phyloP scores from a whole-genome alignment of 2,888 invertebrate genomes.

The Cordilura impudica region DNA sequence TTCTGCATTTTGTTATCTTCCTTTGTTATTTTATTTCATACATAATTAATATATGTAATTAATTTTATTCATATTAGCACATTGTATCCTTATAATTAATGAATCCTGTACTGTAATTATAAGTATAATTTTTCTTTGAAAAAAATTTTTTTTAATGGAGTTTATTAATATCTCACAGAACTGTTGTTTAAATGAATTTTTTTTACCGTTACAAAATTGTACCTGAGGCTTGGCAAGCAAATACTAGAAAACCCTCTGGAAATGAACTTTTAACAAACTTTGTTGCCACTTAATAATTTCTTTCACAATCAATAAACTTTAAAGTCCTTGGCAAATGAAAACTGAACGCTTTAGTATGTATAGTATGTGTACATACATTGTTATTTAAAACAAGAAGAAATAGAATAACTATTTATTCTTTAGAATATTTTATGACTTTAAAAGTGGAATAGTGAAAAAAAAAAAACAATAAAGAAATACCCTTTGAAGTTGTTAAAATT shows the following conservation, averaged over 20 bases:
- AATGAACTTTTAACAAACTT: slow-evolving; percentile 6
- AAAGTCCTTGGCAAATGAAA: slow-evolving; percentile 37
- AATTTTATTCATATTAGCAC: too few species aligned
- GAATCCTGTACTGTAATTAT: too few species aligned
- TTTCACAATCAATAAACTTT: slow-evolving; percentile 37
- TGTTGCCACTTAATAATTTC: slow-evolving; percentile 39
- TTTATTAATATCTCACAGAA: too few species aligned
- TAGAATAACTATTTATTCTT: slow-evolving; percentile 37
- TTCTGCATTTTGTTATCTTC: too few species aligned
- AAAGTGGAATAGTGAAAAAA: background rate
- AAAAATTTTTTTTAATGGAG: too few species aligned
- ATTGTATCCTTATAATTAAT: too few species aligned
- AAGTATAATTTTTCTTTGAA: too few species aligned
- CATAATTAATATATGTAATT: too few species aligned
- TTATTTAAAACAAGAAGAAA: slow-evolving; percentile 22
- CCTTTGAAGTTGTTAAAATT: slow-evolving; percentile 56
- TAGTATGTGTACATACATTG: background rate
- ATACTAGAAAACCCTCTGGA: background rate
- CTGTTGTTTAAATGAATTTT: too few species aligned
- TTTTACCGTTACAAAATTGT: too few species aligned
- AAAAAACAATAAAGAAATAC: slow-evolving; percentile 34
- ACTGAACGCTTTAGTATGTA: too few species aligned
- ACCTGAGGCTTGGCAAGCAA: background rate
- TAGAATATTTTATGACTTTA: background rate
- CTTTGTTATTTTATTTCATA: too few species aligned